Conservation (phyloP, 1,140 invertebrate species). For the Aethina tumida region DNA sequence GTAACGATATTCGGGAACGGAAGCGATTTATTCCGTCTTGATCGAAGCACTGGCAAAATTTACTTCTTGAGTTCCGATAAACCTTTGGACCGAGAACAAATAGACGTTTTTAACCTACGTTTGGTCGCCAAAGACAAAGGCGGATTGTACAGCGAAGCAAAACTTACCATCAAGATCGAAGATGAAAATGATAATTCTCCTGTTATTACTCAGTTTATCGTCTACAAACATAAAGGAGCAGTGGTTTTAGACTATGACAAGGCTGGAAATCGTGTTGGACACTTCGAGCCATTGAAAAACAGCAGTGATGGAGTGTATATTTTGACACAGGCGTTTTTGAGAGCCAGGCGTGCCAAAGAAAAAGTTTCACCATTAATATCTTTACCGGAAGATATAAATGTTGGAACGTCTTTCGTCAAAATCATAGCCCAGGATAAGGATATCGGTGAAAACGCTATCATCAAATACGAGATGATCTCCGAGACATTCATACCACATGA, state of each 20-base stretch:
- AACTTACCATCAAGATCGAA: slow-evolving; percentile 56
- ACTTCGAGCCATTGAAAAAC: slow-evolving; percentile 37
- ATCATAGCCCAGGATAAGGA: slow-evolving; percentile 77
- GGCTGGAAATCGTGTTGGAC: slow-evolving; percentile 37
- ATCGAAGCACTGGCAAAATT: slow-evolving; percentile 55
- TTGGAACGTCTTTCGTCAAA: slow-evolving; percentile 65
- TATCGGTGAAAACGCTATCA: slow-evolving; percentile 56
- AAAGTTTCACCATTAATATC: slow-evolving; percentile 48
- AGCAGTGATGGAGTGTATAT: slow-evolving; percentile 28
- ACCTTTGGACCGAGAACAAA: slow-evolving; percentile 63
- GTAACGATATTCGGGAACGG: slow-evolving; percentile 66
- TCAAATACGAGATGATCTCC: slow-evolving; percentile 64
- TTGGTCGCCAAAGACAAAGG: slow-evolving; percentile 66
- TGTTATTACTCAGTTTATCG: slow-evolving; percentile 52
- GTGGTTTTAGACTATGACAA: slow-evolving; percentile 50
- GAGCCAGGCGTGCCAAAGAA: slow-evolving; percentile 19
- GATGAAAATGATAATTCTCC: slow-evolving; percentile 83
- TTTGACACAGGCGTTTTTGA: slow-evolving; percentile 28
- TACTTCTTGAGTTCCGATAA: slow-evolving; percentile 44
- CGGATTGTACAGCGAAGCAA: slow-evolving; percentile 59
- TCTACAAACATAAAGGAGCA: slow-evolving; percentile 53
- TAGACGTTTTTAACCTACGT: slow-evolving; percentile 54
- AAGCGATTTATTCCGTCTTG: slow-evolving; percentile 64
- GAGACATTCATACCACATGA: slow-evolving; percentile 50
- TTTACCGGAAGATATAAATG: slow-evolving; percentile 66